Evolutionary conservation across 2,113 vertebrate genomes (phyloP), one percentile per base, ranked within the genome.

Genomic region (Laticauda colubrina): DNA sequence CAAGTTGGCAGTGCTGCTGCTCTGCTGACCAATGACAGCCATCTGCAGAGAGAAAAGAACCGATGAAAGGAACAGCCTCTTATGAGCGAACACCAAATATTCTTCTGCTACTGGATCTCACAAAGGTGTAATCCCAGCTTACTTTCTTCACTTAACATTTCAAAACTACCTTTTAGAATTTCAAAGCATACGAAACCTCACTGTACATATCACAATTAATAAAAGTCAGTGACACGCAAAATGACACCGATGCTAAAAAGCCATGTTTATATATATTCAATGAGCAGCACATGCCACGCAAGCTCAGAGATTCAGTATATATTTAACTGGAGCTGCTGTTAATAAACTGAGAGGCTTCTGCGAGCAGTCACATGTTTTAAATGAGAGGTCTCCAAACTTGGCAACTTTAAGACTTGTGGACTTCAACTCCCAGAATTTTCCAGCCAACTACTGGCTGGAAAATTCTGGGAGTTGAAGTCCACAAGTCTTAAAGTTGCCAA

Each of bases 11-110:
- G 98, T 98, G 97, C 98, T 98, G 98, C 98, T 98, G 96, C 98
- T 98, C 97, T 99, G 99, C 97, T 99, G 99, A 20, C 99, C 99
- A 96, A 99, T 99, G 96, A 99, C 99, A 88, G 98, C 97, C 99
- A 99, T 99, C 99, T 99, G 97, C 90, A 93, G 94, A 96, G 94
- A 96, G 95, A 94, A 92, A 92, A 94, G 91, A 56, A 57, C 0
- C 3, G 29, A 34, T 81, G 34, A 81, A 43, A 81, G 34, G 18
- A 81, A 43, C 34, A 43, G 34, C 8, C 1, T 39, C 34, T 81
- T 81, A 39, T 3, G 69, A 7, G 34, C 18, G 0, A 39, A 39
- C 69, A 39, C 18, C 34, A 43, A 81, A 81, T 21, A 81, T 43
- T 81, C 69, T 81, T 81, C 69, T 21, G 18, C 18, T 75, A 3